Evolutionary conservation across 2,888 invertebrate species (phyloP).

Genomic region (Caenorhabditis zanzibari): DNA sequence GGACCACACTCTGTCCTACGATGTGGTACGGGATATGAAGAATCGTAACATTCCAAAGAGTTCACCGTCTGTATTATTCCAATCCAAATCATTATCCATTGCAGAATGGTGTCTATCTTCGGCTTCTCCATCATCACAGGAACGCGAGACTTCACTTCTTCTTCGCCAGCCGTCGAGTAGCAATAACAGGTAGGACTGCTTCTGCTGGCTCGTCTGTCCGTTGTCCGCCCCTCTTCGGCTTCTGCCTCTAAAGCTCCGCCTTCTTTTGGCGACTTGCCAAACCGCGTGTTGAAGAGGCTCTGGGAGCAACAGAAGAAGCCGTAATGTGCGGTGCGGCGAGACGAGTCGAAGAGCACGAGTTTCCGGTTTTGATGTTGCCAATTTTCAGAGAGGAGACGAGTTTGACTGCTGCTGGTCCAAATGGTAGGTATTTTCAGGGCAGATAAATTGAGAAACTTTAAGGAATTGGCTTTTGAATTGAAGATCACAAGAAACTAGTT

Average conservation of each 20-base stretch:
- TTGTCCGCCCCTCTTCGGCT: slow-evolving; percentile 28
- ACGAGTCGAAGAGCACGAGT: slow-evolving; percentile 45
- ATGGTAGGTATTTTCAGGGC: slow-evolving; percentile 50
- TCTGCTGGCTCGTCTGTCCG: slow-evolving; percentile 9
- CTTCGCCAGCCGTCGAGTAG: slow-evolving; percentile 64
- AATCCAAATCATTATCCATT: slow-evolving; percentile 48
- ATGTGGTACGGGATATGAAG: slow-evolving; percentile 65
- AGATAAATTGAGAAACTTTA: not conserved
- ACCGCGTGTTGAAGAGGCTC: slow-evolving; percentile 19
- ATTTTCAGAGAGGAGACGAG: slow-evolving; percentile 68
- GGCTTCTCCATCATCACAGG: slow-evolving; percentile 51
- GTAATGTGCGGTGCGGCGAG: slow-evolving; percentile 49
- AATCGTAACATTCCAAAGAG: slow-evolving; percentile 73
- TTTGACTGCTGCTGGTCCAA: slow-evolving; percentile 58
- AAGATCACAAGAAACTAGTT: not conserved
- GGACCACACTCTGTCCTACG: slow-evolving; percentile 64
- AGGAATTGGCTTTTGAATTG: not conserved
- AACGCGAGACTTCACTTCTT: slow-evolving; percentile 52
- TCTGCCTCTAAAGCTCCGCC: slow-evolving; percentile 35
- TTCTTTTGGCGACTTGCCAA: slow-evolving; percentile 54
- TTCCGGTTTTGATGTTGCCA: slow-evolving; percentile 61
- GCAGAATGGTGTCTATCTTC: slow-evolving; percentile 72
- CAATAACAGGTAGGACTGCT: slow-evolving; percentile 56
- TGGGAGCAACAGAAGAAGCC: slow-evolving; percentile 50
- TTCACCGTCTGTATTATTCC: slow-evolving; percentile 7